phyloP scores from a whole-genome alignment of 1,140 invertebrate species.

The Caenorhabditis elegans region DNA sequence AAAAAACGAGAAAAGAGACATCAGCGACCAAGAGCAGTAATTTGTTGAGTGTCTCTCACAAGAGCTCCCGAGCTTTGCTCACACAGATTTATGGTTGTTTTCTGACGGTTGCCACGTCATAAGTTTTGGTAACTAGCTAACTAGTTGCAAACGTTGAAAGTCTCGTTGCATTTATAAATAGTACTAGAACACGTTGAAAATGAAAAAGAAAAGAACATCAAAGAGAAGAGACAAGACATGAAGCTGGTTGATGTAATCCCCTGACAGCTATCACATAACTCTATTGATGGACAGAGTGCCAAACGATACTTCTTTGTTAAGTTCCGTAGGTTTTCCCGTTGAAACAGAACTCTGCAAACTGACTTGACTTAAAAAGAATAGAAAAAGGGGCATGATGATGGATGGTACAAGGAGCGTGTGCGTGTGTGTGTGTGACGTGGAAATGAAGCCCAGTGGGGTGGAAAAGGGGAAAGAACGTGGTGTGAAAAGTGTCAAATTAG shows the following conservation, averaged over 20 bases:
- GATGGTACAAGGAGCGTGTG: no score
- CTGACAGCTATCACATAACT: conserved; percentile 31
- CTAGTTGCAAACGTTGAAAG: not conserved
- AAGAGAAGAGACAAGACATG: not conserved
- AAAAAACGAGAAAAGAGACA: not conserved
- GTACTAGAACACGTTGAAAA: not conserved
- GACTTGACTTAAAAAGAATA: no score
- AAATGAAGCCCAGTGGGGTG: not conserved
- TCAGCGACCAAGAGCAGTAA: conserved; percentile 4
- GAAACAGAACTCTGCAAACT: not conserved
- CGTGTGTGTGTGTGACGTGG: no score
- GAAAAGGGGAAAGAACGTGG: not conserved
- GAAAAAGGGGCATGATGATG: not conserved
- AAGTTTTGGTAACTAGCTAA: not conserved
- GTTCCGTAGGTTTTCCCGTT: not conserved
- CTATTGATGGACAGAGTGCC: not conserved
- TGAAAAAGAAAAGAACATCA: not conserved
- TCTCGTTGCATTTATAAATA: no score
- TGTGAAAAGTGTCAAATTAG: not conserved
- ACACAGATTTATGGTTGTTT: not conserved
- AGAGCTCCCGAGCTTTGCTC: not conserved
- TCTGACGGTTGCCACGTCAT: not conserved
- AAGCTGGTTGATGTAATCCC: conserved; percentile 2
- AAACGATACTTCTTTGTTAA: conserved; percentile 18
- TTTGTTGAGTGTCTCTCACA: conserved; percentile 25